Evolutionary conservation across 2,888 invertebrate genomes (phyloP).

Genomic region (Cataglyphis cursor): DNA sequence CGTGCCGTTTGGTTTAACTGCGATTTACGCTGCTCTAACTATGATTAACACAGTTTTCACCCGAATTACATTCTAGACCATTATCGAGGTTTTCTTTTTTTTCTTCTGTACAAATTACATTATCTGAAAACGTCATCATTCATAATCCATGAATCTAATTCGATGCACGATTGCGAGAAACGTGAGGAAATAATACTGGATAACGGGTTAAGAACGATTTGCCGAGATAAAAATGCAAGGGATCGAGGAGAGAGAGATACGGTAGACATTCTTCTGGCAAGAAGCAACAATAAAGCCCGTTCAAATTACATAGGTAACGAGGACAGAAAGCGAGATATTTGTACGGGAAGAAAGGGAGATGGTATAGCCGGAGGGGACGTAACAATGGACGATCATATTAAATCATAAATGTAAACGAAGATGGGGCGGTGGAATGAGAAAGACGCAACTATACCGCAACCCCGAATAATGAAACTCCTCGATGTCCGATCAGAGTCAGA

Average conservation of each 20-base stretch:
- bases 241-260: conserved; percentile 14
- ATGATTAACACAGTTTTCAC: conserved; percentile 29
- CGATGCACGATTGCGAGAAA: not conserved
- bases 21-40: conserved; percentile 36
- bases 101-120: not conserved
- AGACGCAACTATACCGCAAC: conserved; percentile 52
- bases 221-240: conserved; percentile 25
- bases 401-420: conserved; percentile 82
- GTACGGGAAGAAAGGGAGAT: conserved; percentile 63
- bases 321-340: conserved; percentile 74
- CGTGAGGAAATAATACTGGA: not conserved
- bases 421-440: conserved; percentile 60
- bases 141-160: not conserved
- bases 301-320: conserved; percentile 79
- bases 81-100: not conserved
- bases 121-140: not conserved
- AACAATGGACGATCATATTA: conserved; percentile 81
- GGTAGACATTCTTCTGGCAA: conserved; percentile 55
- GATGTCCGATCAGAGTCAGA: conserved; percentile 62
- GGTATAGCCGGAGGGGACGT: conserved; percentile 68
- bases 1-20: conserved; percentile 37
- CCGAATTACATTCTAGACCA: not conserved
- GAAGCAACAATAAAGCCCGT: conserved; percentile 74
- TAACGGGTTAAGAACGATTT: conserved; percentile 38
- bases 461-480: conserved; percentile 73